Percentiles rank a stretch among this genome's conserved stretches.
These are phyloP conservation scores for Chelidonichthys spinosus DNA, from an alignment of 2,797 vertebrate genomes.

Conservation along the genomic window DNA sequence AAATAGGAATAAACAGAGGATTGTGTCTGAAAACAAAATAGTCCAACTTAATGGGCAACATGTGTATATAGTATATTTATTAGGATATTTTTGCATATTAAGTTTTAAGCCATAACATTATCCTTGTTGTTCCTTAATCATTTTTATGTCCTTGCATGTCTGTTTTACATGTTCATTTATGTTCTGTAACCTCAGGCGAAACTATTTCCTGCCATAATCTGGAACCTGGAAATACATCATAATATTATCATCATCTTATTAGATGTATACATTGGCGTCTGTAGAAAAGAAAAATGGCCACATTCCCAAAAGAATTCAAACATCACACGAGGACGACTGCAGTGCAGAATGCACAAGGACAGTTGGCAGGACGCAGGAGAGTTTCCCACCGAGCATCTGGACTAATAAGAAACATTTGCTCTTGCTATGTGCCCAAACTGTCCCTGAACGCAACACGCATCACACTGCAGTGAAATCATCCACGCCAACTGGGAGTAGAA, in stretches of 20 bases:
- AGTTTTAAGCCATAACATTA: background rate
- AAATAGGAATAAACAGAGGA: too few relatives aligned
- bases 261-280: background rate
- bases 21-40: too few relatives aligned
- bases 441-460: background rate
- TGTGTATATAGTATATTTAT: too few relatives aligned
- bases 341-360: too few relatives aligned
- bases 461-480: background rate
- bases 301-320: background rate
- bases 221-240: background rate
- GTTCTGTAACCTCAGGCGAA: background rate
- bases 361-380: background rate
- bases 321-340: background rate
- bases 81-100: background rate
- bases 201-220: background rate
- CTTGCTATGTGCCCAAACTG: background rate
- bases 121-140: background rate
- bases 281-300: background rate
- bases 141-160: background rate
- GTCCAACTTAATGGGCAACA: too few relatives aligned
- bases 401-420: constrained; percentile 7
- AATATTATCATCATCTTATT: background rate
- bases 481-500: background rate
- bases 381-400: constrained; percentile 12
- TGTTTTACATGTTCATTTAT: background rate